These are phyloP conservation scores for Athetis lepigone DNA, from an alignment of 2,888 invertebrate species.

Conservation along the genomic window DNA sequence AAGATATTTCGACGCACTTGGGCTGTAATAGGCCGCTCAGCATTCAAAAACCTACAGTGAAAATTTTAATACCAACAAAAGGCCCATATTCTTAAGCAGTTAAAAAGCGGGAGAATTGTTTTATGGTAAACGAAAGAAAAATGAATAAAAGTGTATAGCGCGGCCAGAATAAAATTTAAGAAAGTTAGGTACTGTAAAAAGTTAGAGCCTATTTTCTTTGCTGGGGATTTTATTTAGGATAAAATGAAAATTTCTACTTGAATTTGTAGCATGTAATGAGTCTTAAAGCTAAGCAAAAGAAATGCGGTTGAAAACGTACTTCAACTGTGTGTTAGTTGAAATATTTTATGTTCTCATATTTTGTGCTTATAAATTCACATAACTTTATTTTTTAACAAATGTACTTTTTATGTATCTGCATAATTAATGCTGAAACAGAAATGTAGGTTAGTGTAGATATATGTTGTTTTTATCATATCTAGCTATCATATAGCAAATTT, in stretches of 20 bases:
- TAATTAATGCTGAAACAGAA: too few relatives aligned
- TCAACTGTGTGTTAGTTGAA: too few relatives aligned
- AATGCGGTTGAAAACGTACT: not conserved
- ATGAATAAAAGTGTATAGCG: conserved; percentile 10
- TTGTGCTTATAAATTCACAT: too few relatives aligned
- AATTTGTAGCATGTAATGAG: not conserved
- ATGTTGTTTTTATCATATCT: too few relatives aligned
- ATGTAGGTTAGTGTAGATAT: too few relatives aligned
- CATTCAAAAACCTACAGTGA: conserved; percentile 27
- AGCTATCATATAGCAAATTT: too few relatives aligned
- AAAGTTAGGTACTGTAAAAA: conserved; percentile 18
- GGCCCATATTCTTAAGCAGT: conserved; percentile 31
- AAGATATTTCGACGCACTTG: conserved; percentile 25
- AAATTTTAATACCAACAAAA: conserved; percentile 43
- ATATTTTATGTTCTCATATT: too few relatives aligned
- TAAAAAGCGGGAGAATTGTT: conserved; percentile 37
- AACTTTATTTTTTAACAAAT: too few relatives aligned
- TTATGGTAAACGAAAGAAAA: conserved; percentile 34
- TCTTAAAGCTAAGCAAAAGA: not conserved
- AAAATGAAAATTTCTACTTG: not conserved
- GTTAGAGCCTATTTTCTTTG: conserved; percentile 11
- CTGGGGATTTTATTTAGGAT: conserved; percentile 7
- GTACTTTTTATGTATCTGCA: too few relatives aligned
- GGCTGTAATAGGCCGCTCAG: conserved; percentile 27
- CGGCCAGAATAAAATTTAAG: conserved; percentile 14